These are phyloP conservation scores for Holocentrus rufus DNA, from an alignment of 2,797 vertebrate genomes.

Conservation along the genomic window DNA sequence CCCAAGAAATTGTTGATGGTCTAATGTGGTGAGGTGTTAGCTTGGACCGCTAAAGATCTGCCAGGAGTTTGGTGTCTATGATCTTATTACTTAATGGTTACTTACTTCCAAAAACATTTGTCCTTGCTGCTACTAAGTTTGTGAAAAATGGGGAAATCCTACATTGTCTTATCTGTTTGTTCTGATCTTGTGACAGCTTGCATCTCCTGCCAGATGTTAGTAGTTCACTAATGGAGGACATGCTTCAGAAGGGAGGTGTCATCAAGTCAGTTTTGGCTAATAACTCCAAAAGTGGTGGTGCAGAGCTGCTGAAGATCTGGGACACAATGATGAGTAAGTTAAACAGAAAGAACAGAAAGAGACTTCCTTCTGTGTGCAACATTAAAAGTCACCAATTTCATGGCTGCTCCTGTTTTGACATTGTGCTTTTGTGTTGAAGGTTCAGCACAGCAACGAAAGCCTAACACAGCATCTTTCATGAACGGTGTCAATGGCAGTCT, in stretches of 20 bases:
- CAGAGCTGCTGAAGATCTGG: slow-evolving; percentile 53
- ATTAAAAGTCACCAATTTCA: not conserved
- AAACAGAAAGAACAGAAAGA: not conserved
- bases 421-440: slow-evolving; percentile 66
- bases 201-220: not conserved
- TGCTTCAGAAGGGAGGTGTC: slow-evolving; percentile 42
- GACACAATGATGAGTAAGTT: slow-evolving; percentile 71
- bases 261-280: slow-evolving; percentile 35
- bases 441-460: slow-evolving; percentile 16
- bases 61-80: no score
- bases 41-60: no score
- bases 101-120: no score
- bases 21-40: no score
- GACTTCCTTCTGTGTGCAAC: no score
- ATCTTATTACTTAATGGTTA: no score
- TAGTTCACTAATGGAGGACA: slow-evolving; percentile 24
- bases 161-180: slow-evolving; percentile 6
- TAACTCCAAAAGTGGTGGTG: slow-evolving; percentile 31
- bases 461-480: slow-evolving; percentile 35
- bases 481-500: slow-evolving; percentile 39
- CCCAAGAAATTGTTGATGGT: no score
- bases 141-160: no score
- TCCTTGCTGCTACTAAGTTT: no score
- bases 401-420: slow-evolving; percentile 7
- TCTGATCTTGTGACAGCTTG: slow-evolving; percentile 58